Percentiles rank a stretch among this genome's conserved stretches.
Evolutionary conservation across 2,888 invertebrate genomes (phyloP).

Genomic region (Cheilosia urbana): DNA sequence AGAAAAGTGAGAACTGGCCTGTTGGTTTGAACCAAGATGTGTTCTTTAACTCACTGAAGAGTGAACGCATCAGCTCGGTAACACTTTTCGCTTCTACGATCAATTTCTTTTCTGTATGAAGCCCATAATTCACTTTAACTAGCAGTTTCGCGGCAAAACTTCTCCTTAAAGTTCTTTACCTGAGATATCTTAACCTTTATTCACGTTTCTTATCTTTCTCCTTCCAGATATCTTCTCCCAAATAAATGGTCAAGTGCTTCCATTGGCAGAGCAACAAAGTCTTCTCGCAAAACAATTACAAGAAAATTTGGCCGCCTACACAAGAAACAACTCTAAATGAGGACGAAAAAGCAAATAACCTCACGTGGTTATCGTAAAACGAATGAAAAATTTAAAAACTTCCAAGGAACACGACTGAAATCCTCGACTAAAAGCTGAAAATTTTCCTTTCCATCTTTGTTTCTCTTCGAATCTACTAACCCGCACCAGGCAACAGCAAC

Average conservation of each 20-base stretch:
- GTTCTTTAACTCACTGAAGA: too few species aligned
- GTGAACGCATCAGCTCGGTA: too few species aligned
- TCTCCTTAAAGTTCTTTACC: too few species aligned
- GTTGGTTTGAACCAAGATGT: too few species aligned
- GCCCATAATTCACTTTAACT: too few species aligned
- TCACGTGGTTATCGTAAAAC: slow-evolving; percentile 70
- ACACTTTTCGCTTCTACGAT: too few species aligned
- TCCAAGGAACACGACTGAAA: slow-evolving; percentile 70
- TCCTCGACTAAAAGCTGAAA: slow-evolving; percentile 67
- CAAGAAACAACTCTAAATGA: slow-evolving; percentile 69
- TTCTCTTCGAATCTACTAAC: slow-evolving; percentile 33
- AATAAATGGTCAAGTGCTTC: slow-evolving; percentile 15
- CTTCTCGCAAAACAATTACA: neutral
- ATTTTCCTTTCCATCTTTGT: slow-evolving; percentile 35
- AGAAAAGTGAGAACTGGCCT: too few species aligned
- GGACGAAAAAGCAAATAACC: slow-evolving; percentile 73
- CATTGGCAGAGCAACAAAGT: neutral
- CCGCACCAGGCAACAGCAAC: slow-evolving; percentile 7
- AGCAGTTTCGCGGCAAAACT: too few species aligned
- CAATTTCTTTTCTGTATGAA: too few species aligned
- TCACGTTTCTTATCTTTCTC: neutral
- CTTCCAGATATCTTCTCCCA: slow-evolving; percentile 18
- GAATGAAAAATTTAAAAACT: slow-evolving; percentile 71
- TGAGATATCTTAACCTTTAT: too few species aligned
- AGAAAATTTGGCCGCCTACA: slow-evolving; percentile 29